Evolutionary conservation across 2,888 invertebrate species (phyloP).

Genomic region (Mythimna vitellina): DNA sequence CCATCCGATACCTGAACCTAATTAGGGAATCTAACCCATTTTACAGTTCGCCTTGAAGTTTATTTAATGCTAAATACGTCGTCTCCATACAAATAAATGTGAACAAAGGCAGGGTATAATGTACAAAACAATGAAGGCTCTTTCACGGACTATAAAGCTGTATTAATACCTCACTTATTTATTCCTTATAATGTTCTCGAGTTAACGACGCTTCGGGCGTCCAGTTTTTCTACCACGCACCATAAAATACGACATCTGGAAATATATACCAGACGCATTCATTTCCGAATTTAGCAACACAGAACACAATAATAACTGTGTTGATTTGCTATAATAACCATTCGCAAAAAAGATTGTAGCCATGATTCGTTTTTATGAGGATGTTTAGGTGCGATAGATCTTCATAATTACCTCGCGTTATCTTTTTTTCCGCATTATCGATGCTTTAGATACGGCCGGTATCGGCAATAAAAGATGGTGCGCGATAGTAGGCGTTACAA

Average conservation of each 20-base stretch:
- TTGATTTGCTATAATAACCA: conserved; percentile 68
- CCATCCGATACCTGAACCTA: conserved; percentile 38
- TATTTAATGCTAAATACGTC: conserved; percentile 77
- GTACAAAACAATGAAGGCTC: conserved; percentile 85
- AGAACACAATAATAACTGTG: conserved; percentile 74
- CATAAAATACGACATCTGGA: conserved; percentile 87
- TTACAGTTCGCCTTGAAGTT: conserved; percentile 66
- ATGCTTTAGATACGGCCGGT: conserved; percentile 71
- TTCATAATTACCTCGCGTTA: conserved; percentile 61
- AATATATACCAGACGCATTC: conserved; percentile 79
- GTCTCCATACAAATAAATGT: conserved; percentile 72
- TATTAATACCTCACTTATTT: conserved; percentile 88
- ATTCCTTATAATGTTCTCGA: conserved; percentile 89
- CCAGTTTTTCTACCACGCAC: conserved; percentile 86
- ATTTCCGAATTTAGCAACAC: conserved; percentile 79
- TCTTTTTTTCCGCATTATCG: conserved; percentile 72
- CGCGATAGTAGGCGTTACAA: conserved; percentile 77
- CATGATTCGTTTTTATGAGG: conserved; percentile 58
- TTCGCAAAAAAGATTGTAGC: conserved; percentile 57
- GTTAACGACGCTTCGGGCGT: conserved; percentile 87
- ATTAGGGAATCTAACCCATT: conserved; percentile 58
- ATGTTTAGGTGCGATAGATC: conserved; percentile 62
- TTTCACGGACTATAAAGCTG: conserved; percentile 88
- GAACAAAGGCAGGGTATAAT: conserved; percentile 75
- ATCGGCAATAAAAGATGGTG: conserved; percentile 76